Evolutionary conservation across 37 sponge, comb jelly and placozoan genomes (phyloP).

Genomic region (Geodia barretti): DNA sequence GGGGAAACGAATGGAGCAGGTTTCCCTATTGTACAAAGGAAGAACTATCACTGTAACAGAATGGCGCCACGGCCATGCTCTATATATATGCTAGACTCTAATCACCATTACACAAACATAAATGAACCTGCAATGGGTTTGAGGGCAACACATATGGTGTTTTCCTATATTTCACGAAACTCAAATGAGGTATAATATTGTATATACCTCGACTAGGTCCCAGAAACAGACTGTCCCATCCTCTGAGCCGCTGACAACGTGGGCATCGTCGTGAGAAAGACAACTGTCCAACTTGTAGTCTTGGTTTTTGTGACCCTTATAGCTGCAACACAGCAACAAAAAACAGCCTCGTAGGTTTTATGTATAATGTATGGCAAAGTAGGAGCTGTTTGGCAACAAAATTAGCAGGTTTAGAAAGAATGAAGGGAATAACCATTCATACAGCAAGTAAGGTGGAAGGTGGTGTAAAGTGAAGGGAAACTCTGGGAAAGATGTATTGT

Average conservation of each 20-base stretch:
- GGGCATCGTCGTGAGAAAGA: constrained; percentile 79
- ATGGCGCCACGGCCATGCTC: too few relatives aligned
- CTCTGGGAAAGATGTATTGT: too few relatives aligned
- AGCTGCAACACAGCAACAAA: constrained; percentile 46
- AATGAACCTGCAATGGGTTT: too few relatives aligned
- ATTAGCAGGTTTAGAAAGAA: neutral
- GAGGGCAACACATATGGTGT: too few relatives aligned
- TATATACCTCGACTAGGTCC: constrained; percentile 88
- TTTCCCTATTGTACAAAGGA: constrained; percentile 21
- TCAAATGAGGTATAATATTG: neutral
- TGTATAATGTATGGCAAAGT: neutral
- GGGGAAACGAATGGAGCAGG: constrained; percentile 38
- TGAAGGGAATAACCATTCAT: too few relatives aligned
- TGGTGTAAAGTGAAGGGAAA: too few relatives aligned
- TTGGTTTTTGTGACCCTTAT: constrained; percentile 71
- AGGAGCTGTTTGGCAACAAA: neutral
- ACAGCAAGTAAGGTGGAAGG: too few relatives aligned
- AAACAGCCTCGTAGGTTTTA: neutral
- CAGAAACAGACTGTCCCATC: constrained; percentile 91
- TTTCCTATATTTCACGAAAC: neutral
- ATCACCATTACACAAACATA: too few relatives aligned
- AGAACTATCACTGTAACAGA: neutral
- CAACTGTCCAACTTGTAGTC: constrained; percentile 90
- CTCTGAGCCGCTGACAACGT: constrained; percentile 91
- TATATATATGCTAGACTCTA: too few relatives aligned